These are phyloP conservation scores for Apteryx mantelli DNA, from an alignment of 2,113 vertebrate genomes.

Conservation along the genomic window DNA sequence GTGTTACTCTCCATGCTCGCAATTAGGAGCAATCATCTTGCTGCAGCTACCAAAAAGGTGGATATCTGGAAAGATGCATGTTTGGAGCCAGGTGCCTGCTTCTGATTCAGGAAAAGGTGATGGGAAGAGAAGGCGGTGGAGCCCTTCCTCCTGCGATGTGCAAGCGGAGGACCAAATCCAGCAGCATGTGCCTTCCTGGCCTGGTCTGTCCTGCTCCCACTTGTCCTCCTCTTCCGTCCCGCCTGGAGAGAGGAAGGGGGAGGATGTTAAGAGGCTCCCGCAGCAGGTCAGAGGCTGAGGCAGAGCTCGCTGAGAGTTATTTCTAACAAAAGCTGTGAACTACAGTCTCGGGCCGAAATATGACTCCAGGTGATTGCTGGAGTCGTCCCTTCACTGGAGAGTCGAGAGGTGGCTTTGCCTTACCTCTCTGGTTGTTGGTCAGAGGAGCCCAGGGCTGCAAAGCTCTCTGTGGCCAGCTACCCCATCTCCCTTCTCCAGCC, in stretches of 20 bases:
- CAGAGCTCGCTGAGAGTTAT: not conserved
- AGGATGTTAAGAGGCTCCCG: not conserved
- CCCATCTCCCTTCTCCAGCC: not conserved
- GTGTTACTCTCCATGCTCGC: not conserved
- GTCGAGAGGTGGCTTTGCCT: not conserved
- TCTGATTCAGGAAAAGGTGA: too few relatives aligned
- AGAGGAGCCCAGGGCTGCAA: not conserved
- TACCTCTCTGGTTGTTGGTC: not conserved
- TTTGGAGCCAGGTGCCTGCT: too few relatives aligned
- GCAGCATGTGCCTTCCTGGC: not conserved
- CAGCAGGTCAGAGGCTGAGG: too few relatives aligned
- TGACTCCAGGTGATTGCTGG: not conserved
- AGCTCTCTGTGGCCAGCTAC: fast-evolving
- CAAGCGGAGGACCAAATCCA: too few relatives aligned
- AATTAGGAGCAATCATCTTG: not conserved
- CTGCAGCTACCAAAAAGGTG: not conserved
- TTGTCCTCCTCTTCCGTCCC: not conserved
- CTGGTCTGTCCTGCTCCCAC: not conserved
- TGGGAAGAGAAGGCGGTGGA: too few relatives aligned
- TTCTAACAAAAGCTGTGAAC: not conserved
- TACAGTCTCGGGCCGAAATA: not conserved
- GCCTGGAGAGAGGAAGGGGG: not conserved
- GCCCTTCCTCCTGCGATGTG: too few relatives aligned
- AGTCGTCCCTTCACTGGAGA: not conserved
- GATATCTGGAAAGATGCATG: not conserved